phyloP scores from a whole-genome alignment of 92 coral and sea anemone species.

The Meandrina meandrites region DNA sequence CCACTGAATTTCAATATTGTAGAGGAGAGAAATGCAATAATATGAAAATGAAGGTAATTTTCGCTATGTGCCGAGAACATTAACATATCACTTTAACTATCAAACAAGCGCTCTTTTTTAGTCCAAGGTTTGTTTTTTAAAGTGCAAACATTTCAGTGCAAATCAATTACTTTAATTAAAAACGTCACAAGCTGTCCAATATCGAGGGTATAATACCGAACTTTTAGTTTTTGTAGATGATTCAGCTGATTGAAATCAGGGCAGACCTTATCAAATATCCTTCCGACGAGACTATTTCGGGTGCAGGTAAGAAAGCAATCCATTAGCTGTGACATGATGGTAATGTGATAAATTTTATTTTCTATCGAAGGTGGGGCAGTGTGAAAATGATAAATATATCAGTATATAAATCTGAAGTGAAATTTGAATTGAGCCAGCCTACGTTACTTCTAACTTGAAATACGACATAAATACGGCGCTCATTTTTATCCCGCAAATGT shows the following conservation, averaged over 20 bases:
- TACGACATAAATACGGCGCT: background rate
- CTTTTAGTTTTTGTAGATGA: background rate
- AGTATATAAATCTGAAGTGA: background rate
- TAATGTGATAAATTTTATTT: background rate
- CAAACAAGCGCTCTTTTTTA: slow-evolving; percentile 16
- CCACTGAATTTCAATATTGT: background rate
- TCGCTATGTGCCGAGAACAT: background rate
- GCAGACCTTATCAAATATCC: background rate
- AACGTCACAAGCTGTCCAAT: background rate
- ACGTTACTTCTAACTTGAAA: background rate
- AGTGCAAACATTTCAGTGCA: slow-evolving; percentile 5
- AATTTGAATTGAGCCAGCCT: background rate
- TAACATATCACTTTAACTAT: background rate
- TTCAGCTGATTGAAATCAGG: slow-evolving; percentile 5
- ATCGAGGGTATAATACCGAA: background rate
- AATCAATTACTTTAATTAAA: slow-evolving; percentile 25
- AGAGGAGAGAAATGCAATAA: background rate
- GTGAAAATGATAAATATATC: background rate
- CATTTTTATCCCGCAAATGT: background rate
- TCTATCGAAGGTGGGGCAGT: slow-evolving; percentile 15
- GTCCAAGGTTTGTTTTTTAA: slow-evolving; percentile 9
- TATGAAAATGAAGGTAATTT: slow-evolving; percentile 7
- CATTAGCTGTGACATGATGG: background rate
- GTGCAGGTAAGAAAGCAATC: background rate
- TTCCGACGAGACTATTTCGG: background rate